Evolutionary conservation across 1,140 invertebrate genomes (phyloP).

Genomic region (Eumaeus atala): DNA sequence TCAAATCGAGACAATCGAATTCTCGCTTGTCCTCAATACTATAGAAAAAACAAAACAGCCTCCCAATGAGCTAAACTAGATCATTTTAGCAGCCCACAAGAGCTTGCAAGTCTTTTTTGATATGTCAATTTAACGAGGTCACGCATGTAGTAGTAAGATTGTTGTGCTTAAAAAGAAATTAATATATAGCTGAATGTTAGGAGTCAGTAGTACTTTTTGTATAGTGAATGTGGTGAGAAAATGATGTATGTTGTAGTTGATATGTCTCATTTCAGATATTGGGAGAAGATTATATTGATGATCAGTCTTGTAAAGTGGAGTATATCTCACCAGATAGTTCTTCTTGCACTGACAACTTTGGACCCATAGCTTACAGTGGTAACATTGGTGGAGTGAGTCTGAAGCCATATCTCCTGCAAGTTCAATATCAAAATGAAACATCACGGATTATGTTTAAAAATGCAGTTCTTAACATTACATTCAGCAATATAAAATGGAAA

Average conservation of each 20-base stretch:
- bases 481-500: constrained; percentile 67
- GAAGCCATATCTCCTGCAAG: constrained; percentile 42
- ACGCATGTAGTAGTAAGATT: no score
- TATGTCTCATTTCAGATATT: constrained; percentile 36
- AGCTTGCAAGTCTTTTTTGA: no score
- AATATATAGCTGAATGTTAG: no score
- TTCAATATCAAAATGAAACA: constrained; percentile 15
- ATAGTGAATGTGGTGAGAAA: neutral
- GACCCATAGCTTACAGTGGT: constrained; percentile 42
- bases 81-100: no score
- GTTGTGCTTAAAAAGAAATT: no score
- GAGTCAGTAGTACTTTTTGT: no score
- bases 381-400: constrained; percentile 55
- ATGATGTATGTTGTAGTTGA: neutral
- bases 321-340: constrained; percentile 41
- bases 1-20: no score
- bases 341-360: constrained; percentile 48
- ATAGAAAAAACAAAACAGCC: no score
- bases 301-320: constrained; percentile 49
- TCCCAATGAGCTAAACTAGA: neutral
- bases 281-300: constrained; percentile 35
- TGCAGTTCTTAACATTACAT: constrained; percentile 59
- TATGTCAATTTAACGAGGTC: no score
- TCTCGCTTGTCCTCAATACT: no score
- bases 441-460: constrained; percentile 32